Base-by-base conservation (phyloP, 2,797 vertebrate species). In the Sebastes jordani region DNA sequence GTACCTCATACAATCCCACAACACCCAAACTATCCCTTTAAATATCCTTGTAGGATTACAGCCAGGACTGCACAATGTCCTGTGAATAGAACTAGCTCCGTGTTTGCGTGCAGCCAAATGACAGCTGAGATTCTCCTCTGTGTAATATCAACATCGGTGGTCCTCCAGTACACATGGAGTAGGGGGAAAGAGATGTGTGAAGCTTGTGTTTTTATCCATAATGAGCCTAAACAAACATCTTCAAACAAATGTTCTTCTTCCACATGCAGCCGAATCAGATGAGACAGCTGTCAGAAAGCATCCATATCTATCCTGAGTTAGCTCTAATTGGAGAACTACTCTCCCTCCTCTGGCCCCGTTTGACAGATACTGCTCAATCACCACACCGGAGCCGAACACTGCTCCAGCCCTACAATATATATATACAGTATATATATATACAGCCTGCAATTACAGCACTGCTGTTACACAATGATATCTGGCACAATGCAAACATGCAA, bases 221-320 rank as follows among this genome's bases (percentile, higher is more conserved):
- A 91, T 86, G 83, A 93, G 88, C 78, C 80, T 85, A 86, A 92
- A 93, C 77, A 91, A 93, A 90, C 88, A 88, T 91, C 89, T 92
- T 85, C 88, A 92, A 93, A 92, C 90, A 91, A 94, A 90, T 83
- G 86, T 85, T 90, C 81, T 76, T 88, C 88, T 78, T 91, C 76
- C 63, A 82, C 61, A 80, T 83, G 81, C 84, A 86, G 90, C 78
- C 6, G 83, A 87, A 92, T 93, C 85, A 85, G 90, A 91, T 79
- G 84, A 94, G 94, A 92, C 93, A 93, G 93, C 93, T 95, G 93
- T 94, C 94, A 94, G 88, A 90, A 91, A 89, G 88, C 88, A 92
- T 95, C 88, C 89, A 86, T 83, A 91, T 92, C 91, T 85, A 86
- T 94, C 89, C 82, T 78, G 89, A 92, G 90, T 91, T 92, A 84